Conservation (phyloP, 2,113 vertebrate species). For the Pollachius pollachius region DNA sequence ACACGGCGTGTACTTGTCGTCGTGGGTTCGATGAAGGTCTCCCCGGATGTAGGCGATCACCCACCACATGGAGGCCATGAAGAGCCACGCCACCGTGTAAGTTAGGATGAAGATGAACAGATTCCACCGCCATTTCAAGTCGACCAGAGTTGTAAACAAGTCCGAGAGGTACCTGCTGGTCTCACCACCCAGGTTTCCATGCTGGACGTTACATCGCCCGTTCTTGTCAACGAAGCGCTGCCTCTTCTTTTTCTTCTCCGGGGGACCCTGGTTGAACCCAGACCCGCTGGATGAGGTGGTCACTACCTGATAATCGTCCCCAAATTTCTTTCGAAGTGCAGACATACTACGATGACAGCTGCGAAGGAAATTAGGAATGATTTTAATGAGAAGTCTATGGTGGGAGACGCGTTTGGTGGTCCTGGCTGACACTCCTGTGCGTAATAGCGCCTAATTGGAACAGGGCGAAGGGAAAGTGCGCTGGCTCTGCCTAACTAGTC, state of each 20-base stretch:
- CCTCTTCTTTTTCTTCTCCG: slow-evolving; percentile 89
- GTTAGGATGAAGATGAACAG: slow-evolving; percentile 98
- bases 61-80: slow-evolving; percentile 99
- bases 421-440: slow-evolving; percentile 51
- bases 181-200: slow-evolving; percentile 97
- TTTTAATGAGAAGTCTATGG: slow-evolving; percentile 45
- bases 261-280: slow-evolving; percentile 82
- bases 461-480: slow-evolving; percentile 54
- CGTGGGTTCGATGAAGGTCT: slow-evolving; percentile 89
- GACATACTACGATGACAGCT: slow-evolving; percentile 89
- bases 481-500: slow-evolving; percentile 55
- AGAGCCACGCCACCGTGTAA: slow-evolving; percentile 98
- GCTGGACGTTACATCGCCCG: slow-evolving; percentile 97
- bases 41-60: slow-evolving; percentile 94
- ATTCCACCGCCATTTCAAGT: slow-evolving; percentile 99
- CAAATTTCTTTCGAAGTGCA: slow-evolving; percentile 97
- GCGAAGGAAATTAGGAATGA: slow-evolving; percentile 66
- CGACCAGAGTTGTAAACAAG: slow-evolving; percentile 96
- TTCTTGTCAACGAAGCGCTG: slow-evolving; percentile 99
- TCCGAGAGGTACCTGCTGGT: slow-evolving; percentile 97
- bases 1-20: slow-evolving; percentile 93
- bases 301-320: slow-evolving; percentile 98
- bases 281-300: slow-evolving; percentile 93
- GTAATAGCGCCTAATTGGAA: slow-evolving; percentile 52
- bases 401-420: slow-evolving; percentile 28